Percentiles rank a stretch among this genome's conserved stretches.
Conservation (phyloP, 2,888 invertebrate genomes). For the Cyclophora punctaria region DNA sequence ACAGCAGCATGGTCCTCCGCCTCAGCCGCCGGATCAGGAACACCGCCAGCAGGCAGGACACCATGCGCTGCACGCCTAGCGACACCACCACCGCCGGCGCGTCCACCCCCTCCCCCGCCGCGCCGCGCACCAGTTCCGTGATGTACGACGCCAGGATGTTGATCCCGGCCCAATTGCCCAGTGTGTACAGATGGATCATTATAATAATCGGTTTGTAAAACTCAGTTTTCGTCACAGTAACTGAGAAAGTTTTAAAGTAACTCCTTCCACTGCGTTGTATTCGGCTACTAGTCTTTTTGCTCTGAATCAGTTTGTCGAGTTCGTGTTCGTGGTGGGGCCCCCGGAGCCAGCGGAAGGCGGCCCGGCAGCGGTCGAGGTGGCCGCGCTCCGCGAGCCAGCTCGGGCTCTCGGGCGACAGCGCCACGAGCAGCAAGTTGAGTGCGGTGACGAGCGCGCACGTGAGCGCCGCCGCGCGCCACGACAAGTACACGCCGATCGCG, state of each 20-base stretch:
- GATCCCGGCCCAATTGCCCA: conserved; percentile 48
- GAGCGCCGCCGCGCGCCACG: conserved; percentile 70
- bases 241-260: conserved; percentile 20
- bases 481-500: conserved; percentile 70
- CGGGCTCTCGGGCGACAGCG: conserved; percentile 75
- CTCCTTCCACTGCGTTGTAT: conserved; percentile 19
- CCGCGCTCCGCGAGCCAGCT: conserved; percentile 76
- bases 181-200: conserved; percentile 73
- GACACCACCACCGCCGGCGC: conserved; percentile 22
- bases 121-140: conserved; percentile 19
- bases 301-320: conserved; percentile 20
- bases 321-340: conserved; percentile 54
- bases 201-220: conserved; percentile 73
- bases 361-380: conserved; percentile 61
- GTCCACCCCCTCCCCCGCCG: conserved; percentile 21
- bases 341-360: conserved; percentile 70
- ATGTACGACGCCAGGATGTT: conserved; percentile 28
- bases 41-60: conserved; percentile 24
- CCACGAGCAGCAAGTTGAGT: conserved; percentile 45
- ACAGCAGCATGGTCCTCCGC: conserved; percentile 25
- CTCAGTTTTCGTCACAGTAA: conserved; percentile 31
- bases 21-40: conserved; percentile 28
- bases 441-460: conserved; percentile 55
- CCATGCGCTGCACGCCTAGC: conserved; percentile 27
- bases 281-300: conserved; percentile 26